Conservation (phyloP, 2,797 vertebrate genomes). For the Salarias fasciatus region DNA sequence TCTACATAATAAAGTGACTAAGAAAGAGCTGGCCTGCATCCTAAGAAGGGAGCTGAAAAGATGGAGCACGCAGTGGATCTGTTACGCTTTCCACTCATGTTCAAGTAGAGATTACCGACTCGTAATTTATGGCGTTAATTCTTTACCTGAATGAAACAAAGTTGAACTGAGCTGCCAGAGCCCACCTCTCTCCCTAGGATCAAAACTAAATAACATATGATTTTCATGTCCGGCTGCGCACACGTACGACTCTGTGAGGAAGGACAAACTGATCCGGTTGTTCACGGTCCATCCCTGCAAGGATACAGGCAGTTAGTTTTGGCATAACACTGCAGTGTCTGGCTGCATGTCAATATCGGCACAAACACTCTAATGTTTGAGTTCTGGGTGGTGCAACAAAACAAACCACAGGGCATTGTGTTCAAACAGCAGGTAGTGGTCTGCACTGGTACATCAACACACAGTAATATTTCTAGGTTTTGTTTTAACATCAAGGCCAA, state of each 20-base stretch:
- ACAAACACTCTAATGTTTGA: constrained; percentile 72
- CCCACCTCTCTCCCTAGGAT: constrained; percentile 10
- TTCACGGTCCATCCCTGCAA: constrained; percentile 42
- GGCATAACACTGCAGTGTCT: constrained; percentile 48
- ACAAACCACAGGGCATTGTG: constrained; percentile 64
- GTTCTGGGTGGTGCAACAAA: constrained; percentile 66
- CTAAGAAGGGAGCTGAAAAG: constrained; percentile 38
- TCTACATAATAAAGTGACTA: constrained; percentile 76
- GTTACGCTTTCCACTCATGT: constrained; percentile 46
- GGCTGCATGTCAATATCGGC: constrained; percentile 55
- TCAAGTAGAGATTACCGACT: constrained; percentile 31
- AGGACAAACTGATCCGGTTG: constrained; percentile 46
- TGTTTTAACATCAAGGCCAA: constrained; percentile 33
- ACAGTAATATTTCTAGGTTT: constrained; percentile 41
- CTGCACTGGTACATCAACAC: constrained; percentile 29
- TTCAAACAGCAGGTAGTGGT: constrained; percentile 58
- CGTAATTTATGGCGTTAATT: constrained; percentile 18
- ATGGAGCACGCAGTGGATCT: constrained; percentile 36
- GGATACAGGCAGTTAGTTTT: constrained; percentile 67
- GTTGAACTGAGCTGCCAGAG: constrained; percentile 13
- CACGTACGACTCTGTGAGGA: constrained; percentile 22
- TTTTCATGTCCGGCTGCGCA: constrained; percentile 9
- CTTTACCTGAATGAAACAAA: constrained; percentile 25
- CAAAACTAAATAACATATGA: constrained; percentile 29
- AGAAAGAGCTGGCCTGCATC: constrained; percentile 73